These are phyloP conservation scores for Morpho deidamia DNA, from an alignment of 2,888 invertebrate genomes.

Conservation along the genomic window DNA sequence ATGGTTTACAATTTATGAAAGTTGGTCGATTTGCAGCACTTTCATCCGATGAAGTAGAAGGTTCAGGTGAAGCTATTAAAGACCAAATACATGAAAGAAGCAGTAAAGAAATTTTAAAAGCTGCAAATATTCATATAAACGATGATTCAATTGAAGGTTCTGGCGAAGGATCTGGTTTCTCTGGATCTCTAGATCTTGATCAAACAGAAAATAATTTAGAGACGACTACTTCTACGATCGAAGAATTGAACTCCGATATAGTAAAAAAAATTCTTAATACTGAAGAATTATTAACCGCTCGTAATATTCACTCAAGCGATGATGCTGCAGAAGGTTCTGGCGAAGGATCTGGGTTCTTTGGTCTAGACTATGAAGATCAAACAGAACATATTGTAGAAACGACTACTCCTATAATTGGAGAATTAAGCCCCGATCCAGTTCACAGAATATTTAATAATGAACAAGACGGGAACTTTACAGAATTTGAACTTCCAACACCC, in stretches of 20 bases:
- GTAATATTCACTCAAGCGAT: constrained; percentile 44
- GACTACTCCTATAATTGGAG: constrained; percentile 42
- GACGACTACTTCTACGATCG: background rate
- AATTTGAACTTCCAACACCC: constrained; percentile 50
- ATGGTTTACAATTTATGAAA: constrained; percentile 57
- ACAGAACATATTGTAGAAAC: constrained; percentile 34
- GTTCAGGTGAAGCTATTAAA: constrained; percentile 58
- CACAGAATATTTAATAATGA: constrained; percentile 46
- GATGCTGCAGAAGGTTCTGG: constrained; percentile 59
- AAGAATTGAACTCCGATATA: constrained; percentile 36
- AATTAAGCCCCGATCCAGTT: constrained; percentile 47
- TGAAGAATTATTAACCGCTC: constrained; percentile 45
- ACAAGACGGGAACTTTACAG: constrained; percentile 30
- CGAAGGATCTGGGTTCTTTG: constrained; percentile 55
- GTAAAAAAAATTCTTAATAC: constrained; percentile 31
- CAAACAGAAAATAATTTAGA: constrained; percentile 1
- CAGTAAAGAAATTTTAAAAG: background rate
- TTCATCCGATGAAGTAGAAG: constrained; percentile 48
- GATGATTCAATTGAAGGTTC: background rate
- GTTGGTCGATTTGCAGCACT: constrained; percentile 42
- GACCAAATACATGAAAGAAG: background rate
- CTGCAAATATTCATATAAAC: background rate
- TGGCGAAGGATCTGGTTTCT: constrained; percentile 6
- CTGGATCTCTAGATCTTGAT: background rate
- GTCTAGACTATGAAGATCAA: constrained; percentile 28